Percentiles rank a stretch among this genome's conserved stretches.
Evolutionary conservation across 1,140 invertebrate genomes (phyloP).

Genomic region (Lepidurus arcticus): DNA sequence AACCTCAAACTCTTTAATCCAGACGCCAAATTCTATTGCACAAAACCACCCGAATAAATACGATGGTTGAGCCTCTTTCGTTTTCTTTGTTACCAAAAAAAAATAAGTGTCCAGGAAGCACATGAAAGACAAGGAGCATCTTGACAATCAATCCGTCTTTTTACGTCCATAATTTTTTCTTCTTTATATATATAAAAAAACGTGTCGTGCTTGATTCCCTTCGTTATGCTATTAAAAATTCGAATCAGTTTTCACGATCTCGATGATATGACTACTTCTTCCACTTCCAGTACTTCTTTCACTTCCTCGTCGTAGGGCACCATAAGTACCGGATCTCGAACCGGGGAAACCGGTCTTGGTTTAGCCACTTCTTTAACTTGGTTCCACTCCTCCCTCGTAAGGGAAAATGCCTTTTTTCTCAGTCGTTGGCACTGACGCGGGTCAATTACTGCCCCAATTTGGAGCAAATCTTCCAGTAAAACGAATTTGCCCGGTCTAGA

Average conservation of each 20-base stretch:
- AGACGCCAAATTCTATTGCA: neutral
- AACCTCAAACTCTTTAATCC: neutral
- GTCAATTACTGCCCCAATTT: neutral
- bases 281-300: neutral
- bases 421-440: neutral
- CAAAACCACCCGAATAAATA: neutral
- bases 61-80: neutral
- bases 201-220: neutral
- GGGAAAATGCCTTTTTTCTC: neutral
- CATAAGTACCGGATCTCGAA: conserved; percentile 5
- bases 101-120: conserved; percentile 11
- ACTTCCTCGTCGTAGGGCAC: neutral
- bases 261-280: conserved; percentile 22
- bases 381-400: neutral
- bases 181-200: neutral
- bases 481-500: neutral
- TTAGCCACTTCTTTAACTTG: neutral
- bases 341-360: neutral
- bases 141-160: neutral
- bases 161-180: neutral
- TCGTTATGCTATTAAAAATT: neutral
- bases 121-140: conserved; percentile 14
- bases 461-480: neutral
- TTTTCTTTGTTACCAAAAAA: neutral
- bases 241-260: neutral